Evolutionary conservation across 2,888 invertebrate species (phyloP), one percentile per base, ranked within the genome.

Genomic region (Ectropis crepuscularia): DNA sequence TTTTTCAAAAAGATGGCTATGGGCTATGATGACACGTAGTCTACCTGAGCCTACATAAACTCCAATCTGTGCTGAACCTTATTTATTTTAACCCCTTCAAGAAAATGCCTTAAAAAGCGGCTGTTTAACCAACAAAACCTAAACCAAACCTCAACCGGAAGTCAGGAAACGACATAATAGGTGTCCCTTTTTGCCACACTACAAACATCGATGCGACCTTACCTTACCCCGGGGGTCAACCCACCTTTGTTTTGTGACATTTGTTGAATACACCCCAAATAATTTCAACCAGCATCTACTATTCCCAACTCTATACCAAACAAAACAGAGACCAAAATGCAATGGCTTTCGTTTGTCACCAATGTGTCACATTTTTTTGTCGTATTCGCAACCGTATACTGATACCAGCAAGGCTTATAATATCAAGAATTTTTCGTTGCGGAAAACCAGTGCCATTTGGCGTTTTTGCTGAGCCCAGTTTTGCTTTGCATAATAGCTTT

Each of bases 401-500:
- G 53, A 57, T 41, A 53, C 37, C 0, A n/a, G 6, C 57, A 65
- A 48, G 57, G 57, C 38, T 48, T 12, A 61, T 47, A 45, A 48
- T 62, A 8, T 38, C 12, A 48, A 43, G 11, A 5, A 46, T 8
- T 63, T 58, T 62, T 54, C 58, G 61, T 48, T 53, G 43, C 67
- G 70, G 67, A 70, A 70, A 49, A 53, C 48, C 43, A 53, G 68
- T 61, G 55, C 61, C 65, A 48, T 63, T 65, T 43, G 39, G 58
- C 46, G 66, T 72, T 72, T 71, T 70, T 72, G 72, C 65, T 59
- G 64, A 67, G 61, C 65, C 53, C 49, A 59, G 68, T 66, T 67
- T 68, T 65, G 69, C 61, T 70, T 68, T 72, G 68, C 70, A 70
- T 72, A 70, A 68, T 70, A 64, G 64, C 57, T 64, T 64, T 65